A percentile compares a stretch with the other conserved stretches of the same genome.
These are phyloP conservation scores for Pomatostomus ruficeps DNA, from an alignment of 2,113 vertebrate genomes.

Conservation along the genomic window DNA sequence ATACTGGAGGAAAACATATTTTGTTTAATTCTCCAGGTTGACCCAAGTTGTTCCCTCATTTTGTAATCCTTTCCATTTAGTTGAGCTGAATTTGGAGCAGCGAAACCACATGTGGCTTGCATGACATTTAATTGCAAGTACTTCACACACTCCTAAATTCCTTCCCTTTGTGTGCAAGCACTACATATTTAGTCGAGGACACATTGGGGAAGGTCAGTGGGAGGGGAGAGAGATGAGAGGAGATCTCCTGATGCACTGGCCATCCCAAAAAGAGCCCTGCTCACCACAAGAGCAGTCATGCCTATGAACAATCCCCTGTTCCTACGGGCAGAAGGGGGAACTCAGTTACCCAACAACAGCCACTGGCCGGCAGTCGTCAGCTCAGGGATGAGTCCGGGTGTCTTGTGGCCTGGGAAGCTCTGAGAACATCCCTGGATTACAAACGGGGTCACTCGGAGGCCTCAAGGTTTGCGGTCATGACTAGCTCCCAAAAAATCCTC, in stretches of 20 bases:
- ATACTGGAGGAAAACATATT: constrained; percentile 23
- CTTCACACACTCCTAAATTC: constrained; percentile 55
- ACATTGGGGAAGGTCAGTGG: constrained; percentile 9
- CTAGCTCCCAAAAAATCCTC: neutral
- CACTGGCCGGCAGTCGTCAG: neutral
- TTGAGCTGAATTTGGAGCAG: constrained; percentile 53
- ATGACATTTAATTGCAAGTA: constrained; percentile 54
- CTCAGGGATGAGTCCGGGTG: neutral
- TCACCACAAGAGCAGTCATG: constrained; percentile 4
- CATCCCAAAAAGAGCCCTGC: neutral
- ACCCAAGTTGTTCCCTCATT: constrained; percentile 42
- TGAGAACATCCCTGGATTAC: neutral
- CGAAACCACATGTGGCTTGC: constrained; percentile 57
- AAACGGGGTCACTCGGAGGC: neutral
- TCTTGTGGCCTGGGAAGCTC: neutral
- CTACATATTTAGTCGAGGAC: constrained; percentile 9
- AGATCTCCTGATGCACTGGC: neutral
- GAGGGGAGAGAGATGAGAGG: neutral
- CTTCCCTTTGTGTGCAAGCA: constrained; percentile 44
- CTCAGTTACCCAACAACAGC: neutral
- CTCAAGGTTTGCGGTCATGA: neutral
- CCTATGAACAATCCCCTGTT: neutral
- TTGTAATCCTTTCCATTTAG: constrained; percentile 55
- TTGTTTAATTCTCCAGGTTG: constrained; percentile 14
- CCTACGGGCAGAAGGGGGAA: neutral